These are phyloP conservation scores for Oostethus manadensis DNA, from an alignment of 2,113 vertebrate genomes.

Conservation along the genomic window DNA sequence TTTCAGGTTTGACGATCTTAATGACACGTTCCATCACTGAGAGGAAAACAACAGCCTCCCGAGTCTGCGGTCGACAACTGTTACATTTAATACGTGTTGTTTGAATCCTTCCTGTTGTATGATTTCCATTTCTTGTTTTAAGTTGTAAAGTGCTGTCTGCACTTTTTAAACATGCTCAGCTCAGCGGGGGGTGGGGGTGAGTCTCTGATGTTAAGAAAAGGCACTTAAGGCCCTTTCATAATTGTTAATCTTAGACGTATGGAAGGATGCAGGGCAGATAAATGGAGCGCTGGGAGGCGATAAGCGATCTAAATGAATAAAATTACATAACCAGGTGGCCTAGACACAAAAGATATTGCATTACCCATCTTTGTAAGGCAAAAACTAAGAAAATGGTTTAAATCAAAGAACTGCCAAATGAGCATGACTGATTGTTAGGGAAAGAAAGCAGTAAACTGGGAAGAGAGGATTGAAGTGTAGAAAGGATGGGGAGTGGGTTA, in stretches of 20 bases:
- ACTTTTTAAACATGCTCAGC: slow-evolving; percentile 27
- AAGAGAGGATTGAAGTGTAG: slow-evolving; percentile 14
- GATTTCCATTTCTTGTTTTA: not conserved
- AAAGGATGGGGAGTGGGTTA: slow-evolving; percentile 29
- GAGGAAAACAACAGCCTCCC: not conserved
- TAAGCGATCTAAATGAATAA: slow-evolving; percentile 15
- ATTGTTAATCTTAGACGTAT: slow-evolving; percentile 9
- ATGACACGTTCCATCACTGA: slow-evolving; percentile 5
- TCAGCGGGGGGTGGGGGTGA: slow-evolving; percentile 18
- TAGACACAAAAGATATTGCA: not conserved
- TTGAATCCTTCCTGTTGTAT: not conserved
- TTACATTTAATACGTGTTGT: not conserved
- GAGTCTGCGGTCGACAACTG: not conserved
- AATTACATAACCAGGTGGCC: slow-evolving; percentile 8
- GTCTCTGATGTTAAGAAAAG: slow-evolving; percentile 14
- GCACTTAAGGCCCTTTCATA: slow-evolving; percentile 28
- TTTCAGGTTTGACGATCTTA: slow-evolving; percentile 15
- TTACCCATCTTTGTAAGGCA: not conserved
- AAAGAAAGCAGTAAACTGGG: slow-evolving; percentile 29
- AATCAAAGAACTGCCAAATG: not conserved
- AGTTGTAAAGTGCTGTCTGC: not conserved
- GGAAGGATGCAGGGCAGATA: slow-evolving; percentile 1
- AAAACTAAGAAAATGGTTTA: not conserved
- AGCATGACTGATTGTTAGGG: slow-evolving; percentile 16
- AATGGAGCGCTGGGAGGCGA: slow-evolving; percentile 17